phyloP scores from a whole-genome alignment of 92 coral and sea anemone genomes.

The Phymanthus crucifer region DNA sequence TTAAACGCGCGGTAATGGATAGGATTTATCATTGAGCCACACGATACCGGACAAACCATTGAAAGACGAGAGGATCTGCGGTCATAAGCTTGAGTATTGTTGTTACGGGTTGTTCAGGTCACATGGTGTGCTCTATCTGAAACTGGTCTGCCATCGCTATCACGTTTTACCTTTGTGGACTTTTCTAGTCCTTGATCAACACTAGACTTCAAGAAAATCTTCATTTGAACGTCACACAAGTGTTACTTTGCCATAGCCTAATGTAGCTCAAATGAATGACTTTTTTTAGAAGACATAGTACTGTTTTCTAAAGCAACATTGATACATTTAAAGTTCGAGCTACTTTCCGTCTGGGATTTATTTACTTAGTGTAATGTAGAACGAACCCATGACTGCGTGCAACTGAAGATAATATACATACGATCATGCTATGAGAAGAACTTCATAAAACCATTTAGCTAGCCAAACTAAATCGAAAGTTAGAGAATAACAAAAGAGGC shows the following conservation, averaged over 20 bases:
- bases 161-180: conserved; percentile 2
- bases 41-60: neutral
- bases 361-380: neutral
- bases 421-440: neutral
- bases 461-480: neutral
- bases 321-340: neutral
- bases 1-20: too few species aligned
- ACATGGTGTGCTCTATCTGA: neutral
- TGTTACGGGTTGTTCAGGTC: neutral
- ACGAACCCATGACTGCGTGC: neutral
- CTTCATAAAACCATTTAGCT: neutral
- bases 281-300: neutral
- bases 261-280: neutral
- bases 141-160: neutral
- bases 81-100: neutral
- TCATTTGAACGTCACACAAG: neutral
- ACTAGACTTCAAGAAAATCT: neutral
- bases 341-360: neutral
- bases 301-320: too few species aligned
- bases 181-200: neutral
- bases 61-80: conserved; percentile 8
- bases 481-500: neutral
- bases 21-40: neutral
- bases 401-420: too few species aligned
- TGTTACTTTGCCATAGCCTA: neutral